Base-by-base conservation (phyloP, 2,888 invertebrate genomes). In the Drosophila leonis region DNA sequence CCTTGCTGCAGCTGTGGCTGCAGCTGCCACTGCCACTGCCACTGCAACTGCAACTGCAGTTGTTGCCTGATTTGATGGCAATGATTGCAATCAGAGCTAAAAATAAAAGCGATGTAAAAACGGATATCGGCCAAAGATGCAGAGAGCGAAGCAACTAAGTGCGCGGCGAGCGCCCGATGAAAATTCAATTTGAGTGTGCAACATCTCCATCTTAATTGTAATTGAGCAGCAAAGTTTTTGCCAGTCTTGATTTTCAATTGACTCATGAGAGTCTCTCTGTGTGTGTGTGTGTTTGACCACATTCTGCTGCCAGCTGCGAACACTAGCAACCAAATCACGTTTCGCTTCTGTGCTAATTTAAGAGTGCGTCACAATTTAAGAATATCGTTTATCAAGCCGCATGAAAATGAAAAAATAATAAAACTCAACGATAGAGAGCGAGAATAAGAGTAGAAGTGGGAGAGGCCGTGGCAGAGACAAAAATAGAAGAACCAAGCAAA, bases 191-290 rank as follows among this genome's bases (percentile, higher is more conserved):
- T 85, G 83, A 81, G 75, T 81, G 76, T 78, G 82, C 89, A 89
- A 77, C 84, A 88, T 88, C 86, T 90, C 81, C 80, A 81, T 80
- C 88, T 90, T 90, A 89, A 89, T 89, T 89, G 89, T 90, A 90
- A 89, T 90, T 90, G 89, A 89, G 83, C 79, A 81, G 78, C 77
- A 75, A 77, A 78, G 80, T 90, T 88, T 87, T 89, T 86, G 72
- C 65, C 62, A 72, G 83, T 80, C 88, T 84, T 84, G 86, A 86
- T 88, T 85, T 88, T 86, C 86, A 85, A 84, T 84, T 83, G 88
- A 80, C 62, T 49, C 76, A 65, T 61, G 77, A 54, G 72, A 60
- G 62, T 44, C 39, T 44, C 44, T 55, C 27, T 18, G 10, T 41
- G 12, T 24, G 31, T n/a, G 20, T 33, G 29, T 31, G 42, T 56